A percentile compares a stretch with the other conserved stretches of the same genome.
phyloP scores from a whole-genome alignment of 2,113 vertebrate species.

The Lanius collurio region DNA sequence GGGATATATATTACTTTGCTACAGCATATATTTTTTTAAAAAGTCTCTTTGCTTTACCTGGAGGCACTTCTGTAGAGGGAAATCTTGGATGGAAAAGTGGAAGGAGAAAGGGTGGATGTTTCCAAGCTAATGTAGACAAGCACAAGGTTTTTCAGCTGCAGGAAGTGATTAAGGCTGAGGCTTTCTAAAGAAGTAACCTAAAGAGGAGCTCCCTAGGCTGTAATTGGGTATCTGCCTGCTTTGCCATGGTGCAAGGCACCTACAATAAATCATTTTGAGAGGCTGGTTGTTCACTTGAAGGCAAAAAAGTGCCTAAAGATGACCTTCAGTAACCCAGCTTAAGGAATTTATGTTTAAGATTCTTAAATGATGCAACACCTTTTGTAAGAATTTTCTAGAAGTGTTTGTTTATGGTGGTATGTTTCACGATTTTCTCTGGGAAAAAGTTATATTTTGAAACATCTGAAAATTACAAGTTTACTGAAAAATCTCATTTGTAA shows the following conservation, averaged over 20 bases:
- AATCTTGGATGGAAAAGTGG: background rate
- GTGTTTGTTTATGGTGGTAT: background rate
- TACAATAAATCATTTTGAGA: background rate
- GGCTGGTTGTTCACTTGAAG: background rate
- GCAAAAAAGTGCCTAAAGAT: background rate
- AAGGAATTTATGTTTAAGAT: background rate
- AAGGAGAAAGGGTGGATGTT: background rate
- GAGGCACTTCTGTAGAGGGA: too few relatives aligned
- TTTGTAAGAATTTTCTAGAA: background rate
- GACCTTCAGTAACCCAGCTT: background rate
- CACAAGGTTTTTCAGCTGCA: background rate
- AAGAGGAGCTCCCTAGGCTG: background rate
- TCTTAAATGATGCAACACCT: background rate
- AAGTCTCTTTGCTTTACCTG: background rate
- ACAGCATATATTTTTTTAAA: background rate
- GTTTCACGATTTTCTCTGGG: background rate
- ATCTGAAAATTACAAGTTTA: background rate
- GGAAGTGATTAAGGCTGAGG: background rate
- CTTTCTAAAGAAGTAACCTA: background rate
- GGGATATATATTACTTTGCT: background rate
- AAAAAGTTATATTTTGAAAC: background rate
- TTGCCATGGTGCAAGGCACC: background rate
- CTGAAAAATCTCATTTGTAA: background rate
- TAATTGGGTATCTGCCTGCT: background rate
- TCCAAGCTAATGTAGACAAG: background rate